Evolutionary conservation across 2,797 vertebrate genomes (phyloP).

Genomic region (Heteromormyrus szaboi): DNA sequence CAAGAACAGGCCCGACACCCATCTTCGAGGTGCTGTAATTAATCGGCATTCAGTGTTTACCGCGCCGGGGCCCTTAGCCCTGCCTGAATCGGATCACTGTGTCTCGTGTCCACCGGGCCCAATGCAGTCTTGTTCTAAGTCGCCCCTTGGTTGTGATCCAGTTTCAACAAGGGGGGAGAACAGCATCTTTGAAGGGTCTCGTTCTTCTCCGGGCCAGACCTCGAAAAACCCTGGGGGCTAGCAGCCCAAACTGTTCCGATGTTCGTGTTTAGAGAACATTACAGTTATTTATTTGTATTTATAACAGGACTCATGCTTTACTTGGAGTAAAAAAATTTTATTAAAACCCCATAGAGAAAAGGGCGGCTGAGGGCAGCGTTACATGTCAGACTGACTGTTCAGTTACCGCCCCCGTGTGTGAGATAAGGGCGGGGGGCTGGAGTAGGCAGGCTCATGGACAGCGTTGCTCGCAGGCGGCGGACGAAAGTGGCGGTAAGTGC

Average conservation of each 20-base stretch:
- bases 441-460: background rate
- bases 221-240: background rate
- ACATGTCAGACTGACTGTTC: background rate
- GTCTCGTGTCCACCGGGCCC: background rate
- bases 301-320: background rate
- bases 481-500: background rate
- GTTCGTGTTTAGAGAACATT: background rate
- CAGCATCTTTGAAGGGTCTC: background rate
- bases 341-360: background rate
- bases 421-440: background rate
- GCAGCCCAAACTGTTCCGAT: background rate
- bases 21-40: background rate
- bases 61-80: background rate
- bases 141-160: constrained; percentile 3
- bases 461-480: background rate
- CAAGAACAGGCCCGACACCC: background rate
- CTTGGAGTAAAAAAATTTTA: background rate
- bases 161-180: constrained; percentile 5
- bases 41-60: background rate
- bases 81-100: constrained; percentile 5
- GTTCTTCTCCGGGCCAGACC: background rate
- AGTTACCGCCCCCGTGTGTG: background rate
- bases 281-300: background rate
- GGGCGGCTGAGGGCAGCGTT: background rate
- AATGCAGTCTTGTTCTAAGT: background rate